A percentile compares a stretch with the other conserved stretches of the same genome.
Evolutionary conservation across 2,888 invertebrate genomes (phyloP).

Genomic region (Spialia ferax): DNA sequence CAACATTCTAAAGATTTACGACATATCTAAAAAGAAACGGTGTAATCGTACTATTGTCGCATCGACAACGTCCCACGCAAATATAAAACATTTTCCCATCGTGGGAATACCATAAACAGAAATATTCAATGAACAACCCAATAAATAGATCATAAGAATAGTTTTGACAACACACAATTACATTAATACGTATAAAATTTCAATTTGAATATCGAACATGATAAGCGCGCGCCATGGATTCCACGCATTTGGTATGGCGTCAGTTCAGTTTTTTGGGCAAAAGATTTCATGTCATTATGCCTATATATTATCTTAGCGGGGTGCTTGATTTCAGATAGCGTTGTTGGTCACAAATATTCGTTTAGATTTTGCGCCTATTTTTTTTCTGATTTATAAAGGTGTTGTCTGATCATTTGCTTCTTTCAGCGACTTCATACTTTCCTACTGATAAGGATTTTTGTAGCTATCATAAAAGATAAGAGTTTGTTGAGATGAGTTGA

Average conservation of each 20-base stretch:
- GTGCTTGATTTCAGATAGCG: constrained; percentile 68
- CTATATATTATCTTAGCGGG: constrained; percentile 75
- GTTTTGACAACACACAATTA: constrained; percentile 45
- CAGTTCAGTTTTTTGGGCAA: constrained; percentile 62
- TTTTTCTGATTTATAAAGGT: constrained; percentile 36
- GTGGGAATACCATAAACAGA: constrained; percentile 42
- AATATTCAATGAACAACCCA: constrained; percentile 42
- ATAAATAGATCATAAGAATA: constrained; percentile 49
- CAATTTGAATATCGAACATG: constrained; percentile 60
- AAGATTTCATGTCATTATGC: constrained; percentile 73
- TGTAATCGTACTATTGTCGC: constrained; percentile 47
- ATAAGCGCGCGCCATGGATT: constrained; percentile 66
- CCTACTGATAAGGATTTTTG: too few relatives aligned
- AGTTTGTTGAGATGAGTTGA: too few relatives aligned
- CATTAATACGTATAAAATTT: constrained; percentile 53
- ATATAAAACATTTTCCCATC: constrained; percentile 44
- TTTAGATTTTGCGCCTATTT: constrained; percentile 18
- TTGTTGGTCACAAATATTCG: constrained; percentile 54
- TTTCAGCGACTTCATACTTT: background rate
- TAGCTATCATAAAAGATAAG: too few relatives aligned
- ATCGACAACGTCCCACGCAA: constrained; percentile 45
- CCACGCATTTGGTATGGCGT: constrained; percentile 70
- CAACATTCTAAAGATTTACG: constrained; percentile 41
- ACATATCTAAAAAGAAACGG: constrained; percentile 46
- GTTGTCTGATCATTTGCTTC: background rate